Base-by-base conservation (phyloP, 2,797 vertebrate species). In the Eurystomus glaucurus region DNA sequence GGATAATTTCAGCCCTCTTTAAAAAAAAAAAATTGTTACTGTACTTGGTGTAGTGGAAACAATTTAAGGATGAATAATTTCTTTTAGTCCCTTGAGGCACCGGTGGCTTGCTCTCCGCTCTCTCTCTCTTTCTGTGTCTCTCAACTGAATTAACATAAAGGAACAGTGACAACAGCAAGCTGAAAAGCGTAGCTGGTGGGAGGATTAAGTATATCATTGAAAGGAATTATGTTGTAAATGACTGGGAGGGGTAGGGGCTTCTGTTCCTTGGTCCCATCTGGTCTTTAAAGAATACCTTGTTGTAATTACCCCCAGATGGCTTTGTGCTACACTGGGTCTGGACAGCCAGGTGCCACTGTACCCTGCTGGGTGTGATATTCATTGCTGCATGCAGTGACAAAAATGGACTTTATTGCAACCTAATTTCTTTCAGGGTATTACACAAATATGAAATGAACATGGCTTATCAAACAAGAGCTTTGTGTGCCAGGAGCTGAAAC, bases 191-290 rank as follows among this genome's bases (percentile, higher is more conserved):
- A 99, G 99, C 99, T 99, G 99, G 99, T 99, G 99, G 99, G 99
- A 99, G 99, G 99, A 99, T 99, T 99, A 99, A 99, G 99, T 99
- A 98, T 99, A 99, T 99, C 99, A 99, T 98, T 99, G 99, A 99
- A 99, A 99, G 98, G 99, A 99, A 99, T 99, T 99, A 99, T 99
- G 99, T 99, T 99, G 99, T 99, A 99, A 99, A 99, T 99, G 99
- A 99, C 98, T 98, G 99, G 99, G 99, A 98, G 98, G 98, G 98
- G 97, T 97, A 96, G 96, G 98, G 98, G 98, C 98, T 98, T 98
- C 98, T 98, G 98, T 98, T 98, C 98, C 98, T 97, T 98, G 97
- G 97, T 99, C 99, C 99, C 99, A 99, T 99, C 99, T 99, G 99
- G 99, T 99, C 99, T 98, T 99, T 99, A 99, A 99, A 99, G 99